Conservation (phyloP, 2,797 vertebrate genomes). For the Megalops cyprinoides region DNA sequence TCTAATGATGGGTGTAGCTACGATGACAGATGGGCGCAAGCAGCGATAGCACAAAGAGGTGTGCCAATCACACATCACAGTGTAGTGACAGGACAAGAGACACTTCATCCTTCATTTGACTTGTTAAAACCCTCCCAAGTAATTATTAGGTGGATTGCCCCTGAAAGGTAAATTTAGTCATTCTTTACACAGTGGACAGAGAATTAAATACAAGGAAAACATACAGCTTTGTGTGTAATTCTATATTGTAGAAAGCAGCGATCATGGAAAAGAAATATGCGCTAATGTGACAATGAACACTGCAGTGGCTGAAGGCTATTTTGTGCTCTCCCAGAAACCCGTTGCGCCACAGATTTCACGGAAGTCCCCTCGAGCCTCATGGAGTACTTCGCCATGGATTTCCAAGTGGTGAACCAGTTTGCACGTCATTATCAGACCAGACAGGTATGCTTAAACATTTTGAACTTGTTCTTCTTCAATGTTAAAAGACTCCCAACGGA, state of each 20-base stretch:
- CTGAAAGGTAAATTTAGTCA: not conserved
- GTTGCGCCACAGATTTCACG: conserved; percentile 96
- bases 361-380: conserved; percentile 98
- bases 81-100: conserved; percentile 35
- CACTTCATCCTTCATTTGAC: conserved; percentile 37
- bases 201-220: not conserved
- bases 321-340: conserved; percentile 81
- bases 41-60: conserved; percentile 24
- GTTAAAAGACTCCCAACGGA: too few relatives aligned
- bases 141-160: conserved; percentile 39
- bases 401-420: conserved; percentile 92
- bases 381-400: conserved; percentile 97
- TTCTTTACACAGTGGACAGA: conserved; percentile 34
- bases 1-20: conserved; percentile 37
- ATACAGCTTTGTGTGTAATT: conserved; percentile 38
- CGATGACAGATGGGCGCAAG: conserved; percentile 15
- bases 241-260: conserved; percentile 32
- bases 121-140: conserved; percentile 22
- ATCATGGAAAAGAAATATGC: conserved; percentile 33
- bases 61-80: conserved; percentile 37
- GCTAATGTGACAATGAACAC: not conserved
- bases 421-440: conserved; percentile 95
- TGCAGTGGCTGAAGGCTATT: conserved; percentile 23
- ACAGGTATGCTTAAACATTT: conserved; percentile 75
- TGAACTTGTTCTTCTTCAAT: too few relatives aligned